Base-by-base conservation (phyloP, 1,140 invertebrate species). In the Melanaphis sacchari region DNA sequence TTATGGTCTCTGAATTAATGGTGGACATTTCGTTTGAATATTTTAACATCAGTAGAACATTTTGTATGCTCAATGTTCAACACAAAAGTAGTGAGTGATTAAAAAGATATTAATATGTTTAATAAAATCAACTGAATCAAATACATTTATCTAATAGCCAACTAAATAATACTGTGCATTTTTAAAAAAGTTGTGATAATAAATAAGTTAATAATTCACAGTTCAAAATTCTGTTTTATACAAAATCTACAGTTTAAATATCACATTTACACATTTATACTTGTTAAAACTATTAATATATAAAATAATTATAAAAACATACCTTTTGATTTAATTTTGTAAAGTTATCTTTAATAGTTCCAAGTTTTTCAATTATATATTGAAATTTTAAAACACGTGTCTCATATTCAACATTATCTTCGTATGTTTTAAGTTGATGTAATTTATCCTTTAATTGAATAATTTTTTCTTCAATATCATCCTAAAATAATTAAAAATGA, bases 241-340 rank as follows among this genome's bases (percentile, higher is more conserved):
- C 66, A 76, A 91, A 43, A 76, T 91, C 31, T 41, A 91, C 59
- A 31, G 3, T 41, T 4, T 26, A 59, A 24, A n/a, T 41, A 90
- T 66, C 31, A 18, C 38, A 43, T 76, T 15, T 76, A 76, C 40
- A 43, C 2, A 46, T 81, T 26, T 81, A 91, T 1, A 46, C 26
- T 66, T 24, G 18, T 36, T n/a, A 90, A 46, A 18, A 36, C 38
- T 36, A 18, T 26, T 40, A 76, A 91, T 31, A 9, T 76, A 41
- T 46, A 18, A 90, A 40, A 38, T 40, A 52, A 49, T 18, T 46
- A 93, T 84, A 49, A 81, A 93, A 85, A 84, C 81, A 84, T 84
- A 93, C 91, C 91, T 38, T n/a, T 43, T 46, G 38, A 41, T 84
- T 54, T 9, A 38, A 7, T n/a, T 38, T 52, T 93, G 24, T 24